phyloP scores from a whole-genome alignment of 2,888 invertebrate species.

The Plagiodera versicolora region DNA sequence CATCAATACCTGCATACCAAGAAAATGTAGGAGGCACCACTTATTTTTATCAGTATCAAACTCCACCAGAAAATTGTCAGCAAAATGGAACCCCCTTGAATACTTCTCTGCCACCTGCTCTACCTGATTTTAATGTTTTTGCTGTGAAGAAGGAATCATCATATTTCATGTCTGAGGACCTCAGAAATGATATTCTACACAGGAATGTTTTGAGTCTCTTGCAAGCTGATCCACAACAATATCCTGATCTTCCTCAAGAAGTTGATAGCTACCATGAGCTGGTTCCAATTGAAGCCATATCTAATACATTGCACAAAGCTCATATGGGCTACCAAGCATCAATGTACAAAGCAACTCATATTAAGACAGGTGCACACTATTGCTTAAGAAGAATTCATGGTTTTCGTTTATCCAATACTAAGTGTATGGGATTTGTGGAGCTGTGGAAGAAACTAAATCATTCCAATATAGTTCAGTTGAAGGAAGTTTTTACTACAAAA shows the following conservation, averaged over 20 bases:
- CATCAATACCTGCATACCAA: conserved; percentile 57
- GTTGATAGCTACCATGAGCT: conserved; percentile 90
- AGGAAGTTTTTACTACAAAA: conserved; percentile 93
- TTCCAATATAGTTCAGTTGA: conserved; percentile 89
- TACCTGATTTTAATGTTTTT: conserved; percentile 64
- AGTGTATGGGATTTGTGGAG: conserved; percentile 83
- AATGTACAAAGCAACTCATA: conserved; percentile 87
- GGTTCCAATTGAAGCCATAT: conserved; percentile 76
- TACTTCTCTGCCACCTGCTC: conserved; percentile 47
- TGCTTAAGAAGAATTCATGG: conserved; percentile 89
- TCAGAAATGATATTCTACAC: conserved; percentile 76
- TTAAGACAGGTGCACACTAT: conserved; percentile 82
- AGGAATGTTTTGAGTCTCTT: conserved; percentile 73
- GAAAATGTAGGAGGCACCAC: conserved; percentile 94
- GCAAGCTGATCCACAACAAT: conserved; percentile 70
- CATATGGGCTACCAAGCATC: conserved; percentile 76
- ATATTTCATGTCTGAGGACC: conserved; percentile 84
- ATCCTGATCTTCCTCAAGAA: conserved; percentile 71
- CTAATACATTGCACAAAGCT: conserved; percentile 63
- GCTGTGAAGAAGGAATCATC: conserved; percentile 61
- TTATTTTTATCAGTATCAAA: conserved; percentile 74
- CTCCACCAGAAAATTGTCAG: conserved; percentile 41
- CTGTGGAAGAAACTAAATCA: conserved; percentile 95
- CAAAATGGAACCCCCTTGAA: conserved; percentile 30
- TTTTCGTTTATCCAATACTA: conserved; percentile 73